phyloP scores from a whole-genome alignment of 2,113 vertebrate species.

The Sander vitreus region DNA sequence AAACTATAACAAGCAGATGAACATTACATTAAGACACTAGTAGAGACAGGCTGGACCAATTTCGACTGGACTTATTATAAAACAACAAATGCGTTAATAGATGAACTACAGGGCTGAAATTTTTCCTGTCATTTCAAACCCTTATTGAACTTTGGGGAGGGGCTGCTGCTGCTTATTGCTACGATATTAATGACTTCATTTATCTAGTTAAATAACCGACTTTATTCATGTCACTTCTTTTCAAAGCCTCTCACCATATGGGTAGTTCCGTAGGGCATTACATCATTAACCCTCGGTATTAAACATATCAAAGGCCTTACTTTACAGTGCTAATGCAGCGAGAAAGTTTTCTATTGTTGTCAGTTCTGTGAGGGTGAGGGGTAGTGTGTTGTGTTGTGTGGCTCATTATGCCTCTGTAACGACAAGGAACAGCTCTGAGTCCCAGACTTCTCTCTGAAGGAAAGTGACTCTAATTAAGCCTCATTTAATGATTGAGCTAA shows the following conservation, averaged over 20 bases:
- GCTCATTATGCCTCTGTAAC: constrained; percentile 80
- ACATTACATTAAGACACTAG: constrained; percentile 69
- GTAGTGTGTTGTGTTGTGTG: constrained; percentile 61
- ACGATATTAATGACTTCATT: constrained; percentile 38
- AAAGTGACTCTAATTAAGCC: constrained; percentile 84
- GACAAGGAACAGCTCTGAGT: constrained; percentile 79
- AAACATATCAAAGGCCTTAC: constrained; percentile 56
- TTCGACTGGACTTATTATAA: constrained; percentile 63
- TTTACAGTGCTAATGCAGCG: constrained; percentile 14
- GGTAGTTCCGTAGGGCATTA: constrained; percentile 37
- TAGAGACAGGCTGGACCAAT: constrained; percentile 67
- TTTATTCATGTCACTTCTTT: constrained; percentile 51
- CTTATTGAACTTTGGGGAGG: constrained; percentile 54
- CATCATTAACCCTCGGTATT: constrained; percentile 46
- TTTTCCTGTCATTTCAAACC: constrained; percentile 62
- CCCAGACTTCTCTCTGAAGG: constrained; percentile 73
- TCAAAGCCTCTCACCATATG: constrained; percentile 24
- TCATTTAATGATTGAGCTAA: constrained; percentile 83
- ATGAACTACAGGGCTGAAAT: constrained; percentile 50
- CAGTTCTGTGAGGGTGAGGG: constrained; percentile 49
- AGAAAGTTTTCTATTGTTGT: constrained; percentile 72
- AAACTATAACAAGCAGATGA: constrained; percentile 80
- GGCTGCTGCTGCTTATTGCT: constrained; percentile 32
- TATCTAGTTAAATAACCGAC: constrained; percentile 51
- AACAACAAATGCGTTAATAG: constrained; percentile 65